Conservation (phyloP, 1,140 invertebrate species). For the Heliconius eleuchia region DNA sequence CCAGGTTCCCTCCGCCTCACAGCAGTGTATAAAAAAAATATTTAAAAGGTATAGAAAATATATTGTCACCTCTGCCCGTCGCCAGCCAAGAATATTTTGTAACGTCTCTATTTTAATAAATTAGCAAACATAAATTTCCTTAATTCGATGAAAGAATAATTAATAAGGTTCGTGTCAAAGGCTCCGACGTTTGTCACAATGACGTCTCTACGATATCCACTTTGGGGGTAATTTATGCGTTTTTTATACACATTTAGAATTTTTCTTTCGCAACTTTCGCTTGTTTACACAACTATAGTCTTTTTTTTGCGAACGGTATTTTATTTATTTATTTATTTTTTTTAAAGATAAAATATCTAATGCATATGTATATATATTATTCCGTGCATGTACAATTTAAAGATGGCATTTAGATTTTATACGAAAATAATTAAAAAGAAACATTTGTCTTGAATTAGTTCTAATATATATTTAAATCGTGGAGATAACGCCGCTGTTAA, state of each 20-base stretch:
- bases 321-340: background rate
- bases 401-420: background rate
- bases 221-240: background rate
- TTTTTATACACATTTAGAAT: background rate
- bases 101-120: constrained; percentile 5
- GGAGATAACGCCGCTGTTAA: background rate
- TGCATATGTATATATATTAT: too few relatives aligned
- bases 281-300: background rate
- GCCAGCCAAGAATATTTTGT: background rate
- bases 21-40: too few relatives aligned
- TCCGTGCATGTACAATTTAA: too few relatives aligned
- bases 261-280: background rate
- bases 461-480: background rate
- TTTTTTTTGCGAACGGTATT: background rate
- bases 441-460: constrained; percentile 1
- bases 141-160: background rate
- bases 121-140: background rate
- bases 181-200: background rate
- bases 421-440: background rate
- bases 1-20: too few relatives aligned
- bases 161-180: background rate
- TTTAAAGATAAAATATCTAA: too few relatives aligned
- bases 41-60: background rate
- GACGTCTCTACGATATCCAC: background rate
- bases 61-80: background rate